Conservation (phyloP, 2,888 invertebrate species). For the Drosophila infuscata region DNA sequence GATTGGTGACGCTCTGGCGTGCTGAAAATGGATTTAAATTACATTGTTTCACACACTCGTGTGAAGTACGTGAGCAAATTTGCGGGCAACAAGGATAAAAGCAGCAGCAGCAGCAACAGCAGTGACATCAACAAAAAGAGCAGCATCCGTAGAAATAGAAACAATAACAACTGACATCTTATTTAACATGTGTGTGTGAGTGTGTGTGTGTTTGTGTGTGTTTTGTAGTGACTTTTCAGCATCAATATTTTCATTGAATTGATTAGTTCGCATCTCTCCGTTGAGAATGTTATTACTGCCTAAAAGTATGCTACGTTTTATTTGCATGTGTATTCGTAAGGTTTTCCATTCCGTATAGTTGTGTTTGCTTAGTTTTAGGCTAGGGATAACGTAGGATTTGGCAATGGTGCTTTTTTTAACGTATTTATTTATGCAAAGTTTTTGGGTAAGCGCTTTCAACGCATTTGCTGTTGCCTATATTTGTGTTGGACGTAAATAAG, state of each 20-base stretch:
- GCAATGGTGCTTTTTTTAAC: constrained; percentile 15
- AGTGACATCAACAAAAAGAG: not conserved
- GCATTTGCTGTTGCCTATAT: constrained; percentile 53
- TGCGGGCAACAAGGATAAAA: constrained; percentile 35
- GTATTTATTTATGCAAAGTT: constrained; percentile 65
- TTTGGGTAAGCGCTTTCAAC: constrained; percentile 51
- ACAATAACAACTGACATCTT: constrained; percentile 61
- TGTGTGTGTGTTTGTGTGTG: constrained; percentile 7
- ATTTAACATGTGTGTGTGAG: constrained; percentile 28
- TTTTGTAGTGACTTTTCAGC: constrained; percentile 69
- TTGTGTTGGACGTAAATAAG: constrained; percentile 60
- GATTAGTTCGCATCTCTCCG: constrained; percentile 59
- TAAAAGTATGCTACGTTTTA: constrained; percentile 43
- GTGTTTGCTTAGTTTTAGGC: constrained; percentile 64
- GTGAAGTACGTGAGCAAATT: constrained; percentile 64
- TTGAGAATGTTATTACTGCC: constrained; percentile 41
- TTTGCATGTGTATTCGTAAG: constrained; percentile 33
- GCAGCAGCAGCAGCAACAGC: constrained; percentile 25
- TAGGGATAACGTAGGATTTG: constrained; percentile 57
- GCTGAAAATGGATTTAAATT: constrained; percentile 84
- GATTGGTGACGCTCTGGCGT: constrained; percentile 75
- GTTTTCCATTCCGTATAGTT: constrained; percentile 36
- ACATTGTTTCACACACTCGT: constrained; percentile 75
- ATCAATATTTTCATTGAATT: constrained; percentile 77
- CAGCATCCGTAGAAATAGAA: constrained; percentile 26